A percentile compares a stretch with the other conserved stretches of the same genome.
Conservation (phyloP, 2,888 invertebrate genomes). For the Cryptosula pallasiana region DNA sequence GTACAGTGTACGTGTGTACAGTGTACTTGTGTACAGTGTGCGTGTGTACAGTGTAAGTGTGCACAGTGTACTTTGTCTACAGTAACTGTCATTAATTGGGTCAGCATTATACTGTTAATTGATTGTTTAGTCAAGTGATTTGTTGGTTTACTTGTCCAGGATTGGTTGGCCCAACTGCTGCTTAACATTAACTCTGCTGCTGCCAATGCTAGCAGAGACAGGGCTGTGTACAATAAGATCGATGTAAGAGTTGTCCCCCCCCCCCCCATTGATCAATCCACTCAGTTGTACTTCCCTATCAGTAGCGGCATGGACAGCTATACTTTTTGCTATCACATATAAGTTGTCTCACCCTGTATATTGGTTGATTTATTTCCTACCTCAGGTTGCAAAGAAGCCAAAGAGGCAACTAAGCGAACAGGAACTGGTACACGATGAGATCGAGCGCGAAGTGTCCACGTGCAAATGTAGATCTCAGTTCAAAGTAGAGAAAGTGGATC, state of each 20-base stretch:
- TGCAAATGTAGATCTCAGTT: slow-evolving; percentile 50
- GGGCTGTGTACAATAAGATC: slow-evolving; percentile 16
- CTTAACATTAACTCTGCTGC: slow-evolving; percentile 10
- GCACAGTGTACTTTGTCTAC: too few relatives aligned
- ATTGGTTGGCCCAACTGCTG: slow-evolving; percentile 14
- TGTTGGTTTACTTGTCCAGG: not conserved
- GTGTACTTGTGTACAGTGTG: too few relatives aligned
- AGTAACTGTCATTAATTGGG: too few relatives aligned
- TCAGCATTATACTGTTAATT: too few relatives aligned
- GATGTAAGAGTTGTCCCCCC: slow-evolving; percentile 2
- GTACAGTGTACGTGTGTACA: too few relatives aligned
- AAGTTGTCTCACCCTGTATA: too few relatives aligned
- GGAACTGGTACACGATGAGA: slow-evolving; percentile 51
- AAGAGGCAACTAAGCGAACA: slow-evolving; percentile 36
- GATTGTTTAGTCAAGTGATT: too few relatives aligned
- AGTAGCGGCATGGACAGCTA: too few relatives aligned
- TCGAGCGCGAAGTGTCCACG: slow-evolving; percentile 48
- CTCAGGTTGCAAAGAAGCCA: slow-evolving; percentile 22
- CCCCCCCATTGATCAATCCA: not conserved
- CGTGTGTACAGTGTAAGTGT: too few relatives aligned
- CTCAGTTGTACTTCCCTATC: not conserved
- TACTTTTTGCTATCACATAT: too few relatives aligned
- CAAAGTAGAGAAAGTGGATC: slow-evolving; percentile 42
- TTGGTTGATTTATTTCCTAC: not conserved
- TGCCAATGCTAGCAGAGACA: slow-evolving; percentile 19